phyloP scores from a whole-genome alignment of 2,113 vertebrate genomes.

The Dromaius novaehollandiae region DNA sequence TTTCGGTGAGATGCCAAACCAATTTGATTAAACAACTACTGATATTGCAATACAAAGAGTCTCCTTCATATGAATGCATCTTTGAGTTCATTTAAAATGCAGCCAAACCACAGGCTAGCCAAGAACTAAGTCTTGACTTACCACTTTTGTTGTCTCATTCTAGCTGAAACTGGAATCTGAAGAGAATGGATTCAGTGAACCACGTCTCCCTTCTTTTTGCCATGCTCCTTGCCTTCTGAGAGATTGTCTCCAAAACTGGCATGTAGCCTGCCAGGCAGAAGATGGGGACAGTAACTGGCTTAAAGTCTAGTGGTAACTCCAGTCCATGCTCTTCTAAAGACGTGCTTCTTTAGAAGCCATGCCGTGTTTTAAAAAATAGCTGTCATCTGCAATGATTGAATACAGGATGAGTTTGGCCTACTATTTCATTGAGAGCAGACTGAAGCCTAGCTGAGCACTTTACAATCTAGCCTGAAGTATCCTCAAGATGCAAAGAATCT shows the following conservation, averaged over 20 bases:
- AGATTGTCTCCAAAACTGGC: background rate
- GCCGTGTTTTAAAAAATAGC: background rate
- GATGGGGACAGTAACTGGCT: background rate
- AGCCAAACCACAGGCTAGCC: background rate
- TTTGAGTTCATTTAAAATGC: background rate
- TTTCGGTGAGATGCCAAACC: background rate
- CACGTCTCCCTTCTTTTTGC: background rate
- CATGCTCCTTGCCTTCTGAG: background rate
- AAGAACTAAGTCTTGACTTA: background rate
- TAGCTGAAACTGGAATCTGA: background rate
- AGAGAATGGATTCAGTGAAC: background rate
- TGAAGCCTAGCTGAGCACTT: background rate
- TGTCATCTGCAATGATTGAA: background rate
- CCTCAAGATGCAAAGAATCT: background rate
- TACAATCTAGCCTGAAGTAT: background rate
- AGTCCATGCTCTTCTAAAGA: background rate
- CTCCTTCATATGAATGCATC: background rate
- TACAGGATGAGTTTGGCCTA: fast-evolving
- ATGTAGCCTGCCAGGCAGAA: background rate
- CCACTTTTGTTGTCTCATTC: background rate
- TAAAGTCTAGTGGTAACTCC: background rate
- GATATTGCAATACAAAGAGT: background rate
- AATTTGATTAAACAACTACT: background rate
- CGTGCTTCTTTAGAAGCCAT: background rate
- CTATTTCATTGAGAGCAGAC: background rate